Base-by-base conservation (phyloP, 1,140 invertebrate species). In the Araneus ventricosus region DNA sequence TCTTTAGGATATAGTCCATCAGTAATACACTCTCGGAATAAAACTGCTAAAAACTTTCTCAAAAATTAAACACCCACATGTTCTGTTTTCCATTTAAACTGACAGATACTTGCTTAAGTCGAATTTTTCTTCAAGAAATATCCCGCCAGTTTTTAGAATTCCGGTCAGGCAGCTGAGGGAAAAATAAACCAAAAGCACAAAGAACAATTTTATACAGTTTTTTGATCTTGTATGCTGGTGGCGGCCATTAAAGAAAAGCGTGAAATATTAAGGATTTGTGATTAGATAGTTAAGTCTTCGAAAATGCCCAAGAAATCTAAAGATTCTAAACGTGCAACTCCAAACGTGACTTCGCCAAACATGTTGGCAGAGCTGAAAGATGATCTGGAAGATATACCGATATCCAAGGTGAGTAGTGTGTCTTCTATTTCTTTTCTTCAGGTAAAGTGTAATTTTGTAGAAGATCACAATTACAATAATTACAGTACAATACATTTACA, bases 331-430 rank as follows among this genome's bases (percentile, higher is more conserved):
- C 45, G 45, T 45, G 41, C 41, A 7, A 5, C 41, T 45, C 41
- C 45, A 52, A 52, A 17, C 2, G 45, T 14, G 2, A 52, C 10
- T 14, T 52, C 45, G 4, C 30, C 24, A 37, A 91, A 63, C 2
- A 91, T 91, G 89, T 27, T 91, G 6, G 67, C 79, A 20, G 89
- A 82, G 41, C 30, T 82, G 30, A 91, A 91, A 59, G 89, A 91
- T 27, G 89, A 91, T 5, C 63, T 91, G 57, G 89, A 82, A 45
- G 89, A 91, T 24, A 22, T 82, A n/a, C 22, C 17, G 24, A 27
- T 52, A 34, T 37, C 39, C 3, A 91, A 91, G 57, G 89, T 91
- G 41, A 67, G n/a, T 67, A 14, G 27, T 67, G 6, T 30, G 2
- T 67, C 14, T 67, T 27, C 6, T 20, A 30, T 67, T 52, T 17